Conservation (phyloP, 1,140 invertebrate species). For the Drosophila serrata region DNA sequence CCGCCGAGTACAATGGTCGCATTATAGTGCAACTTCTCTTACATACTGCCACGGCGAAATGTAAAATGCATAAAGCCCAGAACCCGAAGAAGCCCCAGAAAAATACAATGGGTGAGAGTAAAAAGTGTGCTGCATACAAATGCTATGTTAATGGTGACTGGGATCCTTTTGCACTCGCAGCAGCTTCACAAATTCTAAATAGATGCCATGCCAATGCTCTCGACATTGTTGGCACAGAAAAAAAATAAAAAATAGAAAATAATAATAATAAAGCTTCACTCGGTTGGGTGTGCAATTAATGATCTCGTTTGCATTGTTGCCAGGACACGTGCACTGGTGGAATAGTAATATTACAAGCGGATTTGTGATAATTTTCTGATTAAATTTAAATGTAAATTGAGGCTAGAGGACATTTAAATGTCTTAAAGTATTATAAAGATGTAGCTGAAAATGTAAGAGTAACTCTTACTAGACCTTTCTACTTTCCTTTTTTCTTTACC, state of each 20-base stretch:
- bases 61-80: constrained; percentile 49
- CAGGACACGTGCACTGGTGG: constrained; percentile 14
- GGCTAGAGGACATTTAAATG: no score
- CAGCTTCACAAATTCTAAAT: constrained; percentile 43
- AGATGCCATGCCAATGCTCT: constrained; percentile 30
- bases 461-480: background rate
- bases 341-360: background rate
- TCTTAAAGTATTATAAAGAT: background rate
- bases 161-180: constrained; percentile 36
- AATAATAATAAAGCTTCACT: constrained; percentile 3
- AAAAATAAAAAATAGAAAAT: no score
- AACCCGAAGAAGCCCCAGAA: constrained; percentile 43
- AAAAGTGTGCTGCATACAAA: constrained; percentile 69
- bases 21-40: constrained; percentile 67
- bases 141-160: constrained; percentile 58
- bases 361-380: background rate
- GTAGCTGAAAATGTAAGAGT: background rate
- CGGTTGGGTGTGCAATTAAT: constrained; percentile 63
- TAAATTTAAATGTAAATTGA: background rate
- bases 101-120: constrained; percentile 61
- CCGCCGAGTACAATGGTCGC: constrained; percentile 56
- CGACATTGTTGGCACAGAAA: constrained; percentile 56
- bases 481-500: background rate
- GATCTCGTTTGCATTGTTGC: constrained; percentile 55
- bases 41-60: constrained; percentile 30